Conservation (phyloP, 2,888 invertebrate species). For the Suillia variegata region DNA sequence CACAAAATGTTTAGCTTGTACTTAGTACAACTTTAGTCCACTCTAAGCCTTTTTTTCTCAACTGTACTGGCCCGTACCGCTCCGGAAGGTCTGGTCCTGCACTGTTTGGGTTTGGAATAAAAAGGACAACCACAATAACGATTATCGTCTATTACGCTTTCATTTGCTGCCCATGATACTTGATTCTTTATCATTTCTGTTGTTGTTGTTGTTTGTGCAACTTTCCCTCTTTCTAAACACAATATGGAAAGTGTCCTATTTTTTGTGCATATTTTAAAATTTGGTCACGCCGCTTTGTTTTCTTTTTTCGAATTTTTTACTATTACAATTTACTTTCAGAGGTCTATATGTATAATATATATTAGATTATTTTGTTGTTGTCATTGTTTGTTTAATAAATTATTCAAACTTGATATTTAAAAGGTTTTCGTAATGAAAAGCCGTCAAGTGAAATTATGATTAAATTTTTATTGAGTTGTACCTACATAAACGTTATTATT, state of each 20-base stretch:
- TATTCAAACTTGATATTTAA: background rate
- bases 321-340: no score
- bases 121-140: background rate
- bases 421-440: background rate
- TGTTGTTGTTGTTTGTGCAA: background rate
- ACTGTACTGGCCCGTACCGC: no score
- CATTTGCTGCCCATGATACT: background rate
- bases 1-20: no score
- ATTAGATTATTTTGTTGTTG: no score
- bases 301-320: background rate
- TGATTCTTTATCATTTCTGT: no score
- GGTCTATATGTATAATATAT: no score
- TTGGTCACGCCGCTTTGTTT: background rate
- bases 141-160: background rate
- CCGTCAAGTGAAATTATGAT: no score
- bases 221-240: background rate
- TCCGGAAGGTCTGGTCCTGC: no score
- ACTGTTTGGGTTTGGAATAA: background rate
- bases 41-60: background rate
- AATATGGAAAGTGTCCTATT: background rate
- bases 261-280: background rate
- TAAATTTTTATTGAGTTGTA: no score
- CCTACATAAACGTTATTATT: no score
- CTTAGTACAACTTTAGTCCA: no score
- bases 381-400: background rate